A percentile compares a stretch with the other conserved stretches of the same genome.
Conservation (phyloP, 2,797 vertebrate species). For the Nannoperca obscura region DNA sequence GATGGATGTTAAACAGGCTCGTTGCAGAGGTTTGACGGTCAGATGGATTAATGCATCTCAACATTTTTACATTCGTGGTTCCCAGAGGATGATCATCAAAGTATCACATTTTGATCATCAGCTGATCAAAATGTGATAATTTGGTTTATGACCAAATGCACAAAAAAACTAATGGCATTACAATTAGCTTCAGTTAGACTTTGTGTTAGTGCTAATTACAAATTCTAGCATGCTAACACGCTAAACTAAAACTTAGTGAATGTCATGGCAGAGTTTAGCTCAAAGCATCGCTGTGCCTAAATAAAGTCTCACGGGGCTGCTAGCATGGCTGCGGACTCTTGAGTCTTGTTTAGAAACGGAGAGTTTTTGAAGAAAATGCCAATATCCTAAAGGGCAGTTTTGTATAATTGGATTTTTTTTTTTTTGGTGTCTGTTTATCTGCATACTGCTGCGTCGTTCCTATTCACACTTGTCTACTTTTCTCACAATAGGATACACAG, state of each 20-base stretch:
- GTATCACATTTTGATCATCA: too few relatives aligned
- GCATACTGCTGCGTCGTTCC: not conserved
- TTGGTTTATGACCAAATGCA: too few relatives aligned
- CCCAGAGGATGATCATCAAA: not conserved
- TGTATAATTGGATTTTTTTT: not conserved
- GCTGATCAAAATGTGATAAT: too few relatives aligned
- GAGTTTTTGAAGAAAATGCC: not conserved
- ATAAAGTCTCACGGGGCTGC: not conserved
- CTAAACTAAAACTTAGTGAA: not conserved
- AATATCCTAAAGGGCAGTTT: not conserved
- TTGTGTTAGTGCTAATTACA: not conserved
- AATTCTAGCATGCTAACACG: not conserved
- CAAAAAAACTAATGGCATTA: too few relatives aligned
- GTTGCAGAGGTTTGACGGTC: not conserved
- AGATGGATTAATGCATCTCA: not conserved
- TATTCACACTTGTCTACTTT: not conserved
- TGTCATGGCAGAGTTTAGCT: not conserved
- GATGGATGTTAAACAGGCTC: constrained; percentile 2
- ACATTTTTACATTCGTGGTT: not conserved
- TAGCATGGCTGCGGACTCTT: not conserved
- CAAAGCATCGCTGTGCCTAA: not conserved
- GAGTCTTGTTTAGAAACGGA: not conserved
- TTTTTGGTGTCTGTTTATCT: not conserved
- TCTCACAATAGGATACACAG: not conserved
- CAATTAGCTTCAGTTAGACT: not conserved